These are phyloP conservation scores for Gallinago stenura DNA, from an alignment of 2,797 vertebrate species.

Conservation along the genomic window DNA sequence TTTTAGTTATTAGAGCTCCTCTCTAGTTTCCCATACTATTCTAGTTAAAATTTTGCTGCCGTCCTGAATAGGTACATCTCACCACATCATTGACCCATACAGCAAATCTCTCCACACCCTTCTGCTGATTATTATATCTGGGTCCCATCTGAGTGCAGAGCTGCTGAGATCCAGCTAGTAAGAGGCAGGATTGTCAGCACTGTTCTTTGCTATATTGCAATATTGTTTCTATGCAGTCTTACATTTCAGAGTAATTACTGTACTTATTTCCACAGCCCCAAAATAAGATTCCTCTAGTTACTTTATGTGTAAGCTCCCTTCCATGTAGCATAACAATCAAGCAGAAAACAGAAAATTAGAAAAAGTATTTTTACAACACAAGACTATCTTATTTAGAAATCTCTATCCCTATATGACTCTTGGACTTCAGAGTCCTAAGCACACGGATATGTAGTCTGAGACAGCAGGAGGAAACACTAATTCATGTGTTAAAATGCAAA, in stretches of 20 bases:
- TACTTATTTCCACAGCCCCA: neutral
- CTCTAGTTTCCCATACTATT: neutral
- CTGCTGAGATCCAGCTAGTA: neutral
- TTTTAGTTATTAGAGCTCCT: neutral
- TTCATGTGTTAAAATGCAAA: neutral
- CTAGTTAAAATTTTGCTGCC: neutral
- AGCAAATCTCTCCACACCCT: neutral
- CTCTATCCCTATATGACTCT: neutral
- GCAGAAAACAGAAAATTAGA: neutral
- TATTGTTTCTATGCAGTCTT: neutral
- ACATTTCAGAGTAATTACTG: neutral
- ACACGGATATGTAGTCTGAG: neutral
- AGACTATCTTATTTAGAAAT: neutral
- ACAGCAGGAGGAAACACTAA: conserved; percentile 26
- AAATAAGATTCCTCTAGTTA: neutral
- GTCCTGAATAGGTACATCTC: neutral
- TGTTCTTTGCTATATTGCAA: neutral
- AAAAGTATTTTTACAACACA: neutral
- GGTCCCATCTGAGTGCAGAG: neutral
- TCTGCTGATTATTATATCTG: neutral
- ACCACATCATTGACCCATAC: neutral
- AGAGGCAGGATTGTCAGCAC: neutral
- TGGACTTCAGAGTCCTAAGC: neutral
- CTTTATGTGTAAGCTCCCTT: neutral
- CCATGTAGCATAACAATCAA: neutral